phyloP scores from a whole-genome alignment of 2,113 vertebrate genomes.

The Lathamus discolor region DNA sequence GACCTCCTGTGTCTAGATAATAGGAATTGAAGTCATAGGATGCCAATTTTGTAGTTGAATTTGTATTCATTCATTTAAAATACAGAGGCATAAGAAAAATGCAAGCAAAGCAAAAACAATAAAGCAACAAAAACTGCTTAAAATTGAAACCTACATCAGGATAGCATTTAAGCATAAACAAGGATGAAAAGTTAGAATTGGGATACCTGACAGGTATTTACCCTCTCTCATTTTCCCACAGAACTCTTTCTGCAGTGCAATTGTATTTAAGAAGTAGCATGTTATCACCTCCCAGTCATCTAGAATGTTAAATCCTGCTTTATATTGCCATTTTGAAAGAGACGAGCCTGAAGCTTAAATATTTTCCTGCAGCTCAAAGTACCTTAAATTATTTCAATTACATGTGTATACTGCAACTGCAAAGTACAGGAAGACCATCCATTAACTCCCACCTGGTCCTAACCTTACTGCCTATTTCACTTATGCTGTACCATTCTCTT shows the following conservation, averaged over 20 bases:
- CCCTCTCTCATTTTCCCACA: not conserved
- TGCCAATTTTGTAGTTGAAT: not conserved
- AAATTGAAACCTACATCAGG: not conserved
- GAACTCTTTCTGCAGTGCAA: not conserved
- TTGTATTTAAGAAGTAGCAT: not conserved
- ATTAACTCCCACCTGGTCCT: not conserved
- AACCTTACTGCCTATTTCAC: not conserved
- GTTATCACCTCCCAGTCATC: not conserved
- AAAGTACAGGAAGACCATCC: not conserved
- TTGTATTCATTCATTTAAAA: not conserved
- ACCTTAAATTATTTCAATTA: not conserved
- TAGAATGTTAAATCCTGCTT: not conserved
- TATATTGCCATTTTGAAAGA: not conserved
- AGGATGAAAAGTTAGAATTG: not conserved
- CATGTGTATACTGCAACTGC: rapidly evolving
- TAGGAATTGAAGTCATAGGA: not conserved
- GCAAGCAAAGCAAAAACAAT: not conserved
- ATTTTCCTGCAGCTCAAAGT: not conserved
- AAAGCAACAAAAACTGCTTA: not conserved
- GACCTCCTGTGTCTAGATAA: not conserved
- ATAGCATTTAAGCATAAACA: not conserved
- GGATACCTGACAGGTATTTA: not conserved
- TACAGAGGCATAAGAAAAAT: not conserved
- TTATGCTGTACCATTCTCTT: not conserved
- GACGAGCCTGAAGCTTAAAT: not conserved